Evolutionary conservation across 2,797 vertebrate species (phyloP).

Genomic region (Danio tinwini): DNA sequence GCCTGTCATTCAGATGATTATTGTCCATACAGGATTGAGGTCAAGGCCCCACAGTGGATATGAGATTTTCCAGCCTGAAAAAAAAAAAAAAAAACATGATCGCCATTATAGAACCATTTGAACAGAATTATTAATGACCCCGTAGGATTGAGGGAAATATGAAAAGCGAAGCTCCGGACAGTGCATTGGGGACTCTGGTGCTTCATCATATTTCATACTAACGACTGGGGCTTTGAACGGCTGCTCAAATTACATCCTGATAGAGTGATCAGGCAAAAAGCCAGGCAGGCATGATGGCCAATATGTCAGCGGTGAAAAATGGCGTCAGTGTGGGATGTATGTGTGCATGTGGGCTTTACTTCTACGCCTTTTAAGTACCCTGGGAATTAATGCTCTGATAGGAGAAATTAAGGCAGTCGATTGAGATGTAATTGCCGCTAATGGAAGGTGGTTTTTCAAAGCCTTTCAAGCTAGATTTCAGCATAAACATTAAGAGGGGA

Average conservation of each 20-base stretch:
- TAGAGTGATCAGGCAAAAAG: conserved; percentile 56
- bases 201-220: conserved; percentile 56
- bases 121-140: conserved; percentile 56
- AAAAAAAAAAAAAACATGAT: conserved; percentile 32
- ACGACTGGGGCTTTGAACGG: conserved; percentile 46
- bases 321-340: conserved; percentile 16
- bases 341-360: conserved; percentile 29
- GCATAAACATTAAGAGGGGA: conserved; percentile 31
- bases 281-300: conserved; percentile 50
- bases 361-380: conserved; percentile 27
- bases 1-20: conserved; percentile 14
- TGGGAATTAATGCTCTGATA: conserved; percentile 50
- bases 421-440: conserved; percentile 55
- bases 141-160: conserved; percentile 35
- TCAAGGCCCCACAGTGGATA: conserved; percentile 25
- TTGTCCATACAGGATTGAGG: conserved; percentile 21
- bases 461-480: conserved; percentile 31
- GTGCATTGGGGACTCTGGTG: conserved; percentile 19
- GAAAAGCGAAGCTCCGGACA: conserved; percentile 30
- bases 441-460: conserved; percentile 52
- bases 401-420: conserved; percentile 45
- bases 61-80: conserved; percentile 37
- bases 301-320: conserved; percentile 42
- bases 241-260: conserved; percentile 55
- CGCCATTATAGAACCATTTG: conserved; percentile 44